phyloP scores from a whole-genome alignment of 2,888 invertebrate species.

The Drosophila pegasa region DNA sequence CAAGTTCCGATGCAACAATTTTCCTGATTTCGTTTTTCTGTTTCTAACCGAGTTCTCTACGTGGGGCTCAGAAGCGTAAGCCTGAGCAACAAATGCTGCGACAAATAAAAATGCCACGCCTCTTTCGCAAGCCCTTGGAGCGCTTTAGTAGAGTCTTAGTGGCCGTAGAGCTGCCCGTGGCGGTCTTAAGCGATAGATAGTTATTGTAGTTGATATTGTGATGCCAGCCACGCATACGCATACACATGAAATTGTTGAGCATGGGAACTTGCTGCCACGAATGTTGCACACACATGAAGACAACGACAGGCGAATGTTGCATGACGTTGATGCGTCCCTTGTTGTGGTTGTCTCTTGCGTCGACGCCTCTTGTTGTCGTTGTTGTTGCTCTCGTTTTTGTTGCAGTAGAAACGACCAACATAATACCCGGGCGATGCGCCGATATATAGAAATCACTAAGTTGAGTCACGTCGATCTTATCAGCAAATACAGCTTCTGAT shows the following conservation, averaged over 20 bases:
- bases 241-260: constrained; percentile 66
- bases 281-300: constrained; percentile 72
- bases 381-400: constrained; percentile 37
- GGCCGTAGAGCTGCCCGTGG: constrained; percentile 18
- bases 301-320: constrained; percentile 72
- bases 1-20: constrained; percentile 62
- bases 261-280: constrained; percentile 73
- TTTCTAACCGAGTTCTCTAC: constrained; percentile 7
- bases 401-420: constrained; percentile 57
- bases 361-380: constrained; percentile 24
- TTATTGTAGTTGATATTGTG: constrained; percentile 32
- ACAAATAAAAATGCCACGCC: constrained; percentile 49
- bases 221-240: constrained; percentile 76
- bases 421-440: constrained; percentile 60
- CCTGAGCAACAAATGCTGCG: constrained; percentile 33
- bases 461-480: constrained; percentile 2
- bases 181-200: constrained; percentile 31
- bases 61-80: constrained; percentile 56
- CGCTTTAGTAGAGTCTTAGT: constrained; percentile 58
- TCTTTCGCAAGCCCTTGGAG: constrained; percentile 65
- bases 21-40: constrained; percentile 21
- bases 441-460: constrained; percentile 7
- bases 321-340: constrained; percentile 64
- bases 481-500: no score
- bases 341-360: constrained; percentile 16